Conservation (phyloP, 92 coral and sea anemone genomes). For the Plumapathes pennacea region DNA sequence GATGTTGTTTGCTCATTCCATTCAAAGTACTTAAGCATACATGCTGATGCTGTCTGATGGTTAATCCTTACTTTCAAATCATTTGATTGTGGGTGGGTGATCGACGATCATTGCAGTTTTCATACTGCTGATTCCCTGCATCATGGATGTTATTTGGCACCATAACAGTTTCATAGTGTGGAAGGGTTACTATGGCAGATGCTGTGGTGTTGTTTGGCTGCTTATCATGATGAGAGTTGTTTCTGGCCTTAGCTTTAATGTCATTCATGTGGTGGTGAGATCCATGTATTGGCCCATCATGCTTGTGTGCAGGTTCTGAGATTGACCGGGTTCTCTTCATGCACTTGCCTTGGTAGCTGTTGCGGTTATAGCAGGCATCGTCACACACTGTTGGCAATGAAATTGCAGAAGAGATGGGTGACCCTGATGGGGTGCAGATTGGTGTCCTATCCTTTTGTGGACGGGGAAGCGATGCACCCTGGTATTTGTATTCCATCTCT, state of each 20-base stretch:
- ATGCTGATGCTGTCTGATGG: too few species aligned
- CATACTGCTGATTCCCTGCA: conserved; percentile 51
- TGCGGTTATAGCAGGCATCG: conserved; percentile 83
- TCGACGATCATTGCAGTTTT: conserved; percentile 69
- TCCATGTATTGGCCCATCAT: conserved; percentile 70
- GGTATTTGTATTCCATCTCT: conserved; percentile 94
- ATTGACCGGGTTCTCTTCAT: conserved; percentile 85
- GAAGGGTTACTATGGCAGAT: conserved; percentile 86
- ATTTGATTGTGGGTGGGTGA: conserved; percentile 73
- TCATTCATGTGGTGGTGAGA: conserved; percentile 87
- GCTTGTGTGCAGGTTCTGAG: conserved; percentile 85
- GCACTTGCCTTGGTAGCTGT: conserved; percentile 82
- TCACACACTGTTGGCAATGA: conserved; percentile 86
- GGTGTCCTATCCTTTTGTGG: conserved; percentile 72
- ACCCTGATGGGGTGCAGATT: conserved; percentile 96
- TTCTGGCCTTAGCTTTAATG: conserved; percentile 54
- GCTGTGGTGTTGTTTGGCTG: conserved; percentile 74
- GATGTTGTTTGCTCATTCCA: too few species aligned
- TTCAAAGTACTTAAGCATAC: too few species aligned
- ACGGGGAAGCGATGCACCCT: conserved; percentile 82
- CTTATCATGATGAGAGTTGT: conserved; percentile 54
- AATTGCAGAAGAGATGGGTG: conserved; percentile 88
- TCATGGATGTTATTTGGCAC: conserved; percentile 87
- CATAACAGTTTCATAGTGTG: conserved; percentile 83
- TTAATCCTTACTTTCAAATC: too few species aligned